Conservation (phyloP, 2,113 vertebrate species). For the Centropristis striata region DNA sequence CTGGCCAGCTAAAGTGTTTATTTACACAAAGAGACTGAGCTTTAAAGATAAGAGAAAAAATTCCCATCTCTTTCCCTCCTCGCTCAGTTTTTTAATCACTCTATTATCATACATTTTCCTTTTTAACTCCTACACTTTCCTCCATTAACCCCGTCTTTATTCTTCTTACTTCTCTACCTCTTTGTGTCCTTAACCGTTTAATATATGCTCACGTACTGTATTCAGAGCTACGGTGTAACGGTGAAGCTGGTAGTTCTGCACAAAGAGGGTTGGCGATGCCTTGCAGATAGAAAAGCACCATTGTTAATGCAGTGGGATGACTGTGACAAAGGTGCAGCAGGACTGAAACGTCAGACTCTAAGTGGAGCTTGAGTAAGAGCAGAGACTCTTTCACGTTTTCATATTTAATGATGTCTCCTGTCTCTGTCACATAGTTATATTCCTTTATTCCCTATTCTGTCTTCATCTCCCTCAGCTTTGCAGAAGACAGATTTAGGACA, state of each 20-base stretch:
- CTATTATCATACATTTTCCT: background rate
- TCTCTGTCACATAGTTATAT: slow-evolving; percentile 20
- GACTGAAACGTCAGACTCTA: slow-evolving; percentile 9
- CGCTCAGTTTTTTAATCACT: background rate
- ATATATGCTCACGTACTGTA: slow-evolving; percentile 3
- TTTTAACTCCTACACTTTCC: background rate
- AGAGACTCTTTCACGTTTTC: slow-evolving; percentile 22
- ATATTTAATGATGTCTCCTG: slow-evolving; percentile 36
- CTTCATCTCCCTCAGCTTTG: slow-evolving; percentile 32
- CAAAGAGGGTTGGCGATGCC: background rate
- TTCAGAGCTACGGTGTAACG: background rate
- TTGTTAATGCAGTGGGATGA: slow-evolving; percentile 35
- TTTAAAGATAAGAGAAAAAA: slow-evolving; percentile 36
- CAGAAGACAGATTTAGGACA: slow-evolving; percentile 47
- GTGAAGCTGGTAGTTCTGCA: background rate
- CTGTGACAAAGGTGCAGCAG: slow-evolving; percentile 32
- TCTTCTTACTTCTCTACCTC: background rate
- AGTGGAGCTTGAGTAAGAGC: slow-evolving; percentile 10
- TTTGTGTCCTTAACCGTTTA: background rate
- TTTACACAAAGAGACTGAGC: slow-evolving; percentile 17
- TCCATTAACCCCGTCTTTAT: background rate
- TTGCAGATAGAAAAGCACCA: slow-evolving; percentile 5
- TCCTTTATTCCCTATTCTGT: background rate
- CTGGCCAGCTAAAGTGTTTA: slow-evolving; percentile 11
- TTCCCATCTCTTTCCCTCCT: background rate